phyloP scores from a whole-genome alignment of 2,113 vertebrate species.

The Cochlearius cochlearius region DNA sequence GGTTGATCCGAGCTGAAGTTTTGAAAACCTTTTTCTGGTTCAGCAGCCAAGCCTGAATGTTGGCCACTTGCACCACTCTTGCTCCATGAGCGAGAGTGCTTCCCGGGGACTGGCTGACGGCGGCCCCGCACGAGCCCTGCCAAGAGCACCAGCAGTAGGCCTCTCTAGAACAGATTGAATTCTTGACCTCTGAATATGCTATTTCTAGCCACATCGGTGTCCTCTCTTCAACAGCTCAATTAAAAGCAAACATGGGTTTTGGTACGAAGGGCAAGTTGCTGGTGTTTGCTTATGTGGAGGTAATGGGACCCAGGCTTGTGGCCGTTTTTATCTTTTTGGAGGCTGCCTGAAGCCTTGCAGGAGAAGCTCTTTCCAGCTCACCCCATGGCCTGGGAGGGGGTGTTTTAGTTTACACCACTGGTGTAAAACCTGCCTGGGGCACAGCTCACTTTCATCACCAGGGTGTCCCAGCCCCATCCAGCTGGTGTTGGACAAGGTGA shows the following conservation, averaged over 20 bases:
- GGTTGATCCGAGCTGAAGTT: slow-evolving; percentile 12
- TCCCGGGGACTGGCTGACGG: slow-evolving; percentile 51
- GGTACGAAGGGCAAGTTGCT: background rate
- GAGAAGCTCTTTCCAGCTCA: background rate
- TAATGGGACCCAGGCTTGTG: background rate
- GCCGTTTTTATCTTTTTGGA: background rate
- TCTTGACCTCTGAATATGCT: slow-evolving; percentile 54
- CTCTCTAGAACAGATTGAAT: slow-evolving; percentile 60
- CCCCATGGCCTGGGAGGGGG: background rate
- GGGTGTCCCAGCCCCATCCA: background rate
- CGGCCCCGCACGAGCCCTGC: background rate
- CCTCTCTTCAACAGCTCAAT: slow-evolving; percentile 13
- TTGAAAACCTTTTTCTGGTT: slow-evolving; percentile 38
- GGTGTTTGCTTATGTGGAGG: background rate
- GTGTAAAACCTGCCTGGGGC: background rate
- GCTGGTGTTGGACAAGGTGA: background rate
- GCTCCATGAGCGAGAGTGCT: background rate
- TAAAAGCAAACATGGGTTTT: background rate
- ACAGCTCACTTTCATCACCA: background rate
- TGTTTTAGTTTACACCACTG: too few relatives aligned
- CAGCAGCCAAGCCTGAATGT: slow-evolving; percentile 25
- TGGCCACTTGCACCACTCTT: background rate
- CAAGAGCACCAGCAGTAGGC: slow-evolving; percentile 45
- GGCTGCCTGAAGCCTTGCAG: background rate
- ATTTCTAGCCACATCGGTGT: background rate